These are phyloP conservation scores for Nasua narica DNA, from an alignment of 2,797 vertebrate genomes.

Conservation along the genomic window DNA sequence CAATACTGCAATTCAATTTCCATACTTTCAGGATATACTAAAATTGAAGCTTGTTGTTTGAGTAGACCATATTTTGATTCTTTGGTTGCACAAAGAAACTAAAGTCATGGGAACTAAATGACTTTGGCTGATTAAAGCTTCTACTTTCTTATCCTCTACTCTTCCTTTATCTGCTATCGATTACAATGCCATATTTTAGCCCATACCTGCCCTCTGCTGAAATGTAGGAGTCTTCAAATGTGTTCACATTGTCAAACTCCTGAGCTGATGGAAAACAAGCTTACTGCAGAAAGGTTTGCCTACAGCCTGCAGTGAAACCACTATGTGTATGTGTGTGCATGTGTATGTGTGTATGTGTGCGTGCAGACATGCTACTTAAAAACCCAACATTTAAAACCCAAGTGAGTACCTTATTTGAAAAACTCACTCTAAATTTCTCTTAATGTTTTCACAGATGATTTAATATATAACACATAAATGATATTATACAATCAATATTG, in stretches of 20 bases:
- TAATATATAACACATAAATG: neutral
- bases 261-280: neutral
- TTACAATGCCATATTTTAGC: neutral
- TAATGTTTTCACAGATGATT: slow-evolving; percentile 13
- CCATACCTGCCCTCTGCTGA: neutral
- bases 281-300: neutral
- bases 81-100: slow-evolving; percentile 7
- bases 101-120: neutral
- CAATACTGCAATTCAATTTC: slow-evolving; percentile 11
- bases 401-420: neutral
- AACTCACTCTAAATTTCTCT: slow-evolving; percentile 3
- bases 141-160: neutral
- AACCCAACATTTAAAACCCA: neutral
- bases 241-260: neutral
- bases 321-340: neutral
- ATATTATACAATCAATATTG: neutral
- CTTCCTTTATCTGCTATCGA: neutral
- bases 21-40: neutral
- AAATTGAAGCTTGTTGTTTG: neutral
- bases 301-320: neutral
- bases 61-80: neutral
- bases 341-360: too few relatives aligned
- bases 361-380: neutral
- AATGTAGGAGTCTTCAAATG: neutral
- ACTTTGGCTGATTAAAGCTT: neutral